Percentiles rank a stretch among this genome's conserved stretches.
Evolutionary conservation across 2,797 vertebrate species (phyloP).

Genomic region (Gymnoscopelus braueri): DNA sequence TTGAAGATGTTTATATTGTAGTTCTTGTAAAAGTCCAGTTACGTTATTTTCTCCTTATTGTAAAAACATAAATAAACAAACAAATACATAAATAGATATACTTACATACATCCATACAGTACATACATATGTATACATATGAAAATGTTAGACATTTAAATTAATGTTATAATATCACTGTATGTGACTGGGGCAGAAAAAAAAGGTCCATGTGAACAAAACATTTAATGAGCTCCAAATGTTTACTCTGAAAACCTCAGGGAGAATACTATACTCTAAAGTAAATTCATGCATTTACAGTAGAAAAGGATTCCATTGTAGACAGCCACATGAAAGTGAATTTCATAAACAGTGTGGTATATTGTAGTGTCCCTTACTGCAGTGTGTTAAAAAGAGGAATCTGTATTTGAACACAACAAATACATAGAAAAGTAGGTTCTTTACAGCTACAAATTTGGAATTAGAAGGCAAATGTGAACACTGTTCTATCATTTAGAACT

Average conservation of each 20-base stretch:
- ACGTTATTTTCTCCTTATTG: too few species aligned
- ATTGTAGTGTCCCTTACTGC: constrained; percentile 60
- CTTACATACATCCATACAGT: too few species aligned
- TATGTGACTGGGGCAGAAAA: background rate
- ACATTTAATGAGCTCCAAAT: constrained; percentile 52
- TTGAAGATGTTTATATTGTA: too few species aligned
- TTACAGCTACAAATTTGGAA: constrained; percentile 35
- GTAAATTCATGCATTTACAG: constrained; percentile 51
- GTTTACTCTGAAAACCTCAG: constrained; percentile 54
- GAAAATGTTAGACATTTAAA: constrained; percentile 11
- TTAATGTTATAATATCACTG: constrained; percentile 17
- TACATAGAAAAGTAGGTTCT: constrained; percentile 14
- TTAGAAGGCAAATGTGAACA: constrained; percentile 10
- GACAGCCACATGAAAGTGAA: constrained; percentile 43
- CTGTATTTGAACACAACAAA: constrained; percentile 56
- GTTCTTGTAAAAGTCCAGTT: too few species aligned
- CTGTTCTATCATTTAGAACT: constrained; percentile 5
- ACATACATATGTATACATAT: background rate
- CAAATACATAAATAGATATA: too few species aligned
- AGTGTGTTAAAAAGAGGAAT: constrained; percentile 48
- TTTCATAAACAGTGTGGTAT: constrained; percentile 50
- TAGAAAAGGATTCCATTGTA: constrained; percentile 43
- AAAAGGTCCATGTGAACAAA: constrained; percentile 38
- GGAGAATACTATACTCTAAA: constrained; percentile 35
- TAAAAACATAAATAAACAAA: too few species aligned